Evolutionary conservation across 1,140 invertebrate genomes (phyloP).

Genomic region (Trichonephila clavipes): DNA sequence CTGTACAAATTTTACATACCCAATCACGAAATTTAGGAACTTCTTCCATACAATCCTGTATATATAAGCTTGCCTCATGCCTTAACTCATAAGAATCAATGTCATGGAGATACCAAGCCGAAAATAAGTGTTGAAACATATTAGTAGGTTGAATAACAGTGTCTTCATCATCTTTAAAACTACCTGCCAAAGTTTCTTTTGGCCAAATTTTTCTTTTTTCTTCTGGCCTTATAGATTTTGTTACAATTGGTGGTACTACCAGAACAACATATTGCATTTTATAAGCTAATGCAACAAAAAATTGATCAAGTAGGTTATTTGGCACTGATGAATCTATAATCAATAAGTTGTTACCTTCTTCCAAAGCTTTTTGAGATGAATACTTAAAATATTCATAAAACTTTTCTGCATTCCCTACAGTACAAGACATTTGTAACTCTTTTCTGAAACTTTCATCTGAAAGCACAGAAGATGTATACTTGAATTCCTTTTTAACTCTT

Average conservation of each 20-base stretch:
- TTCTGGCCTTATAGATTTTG: no score
- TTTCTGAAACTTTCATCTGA: constrained; percentile 36
- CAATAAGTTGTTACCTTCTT: constrained; percentile 46
- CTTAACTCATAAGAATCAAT: constrained; percentile 40
- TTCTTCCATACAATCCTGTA: constrained; percentile 44
- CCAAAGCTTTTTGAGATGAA: background rate
- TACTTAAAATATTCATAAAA: constrained; percentile 34
- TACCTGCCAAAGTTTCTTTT: background rate
- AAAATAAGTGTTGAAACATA: constrained; percentile 61
- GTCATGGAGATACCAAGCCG: constrained; percentile 66
- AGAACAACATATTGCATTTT: constrained; percentile 68
- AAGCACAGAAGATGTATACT: background rate
- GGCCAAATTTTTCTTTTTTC: no score
- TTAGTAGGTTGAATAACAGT: constrained; percentile 21
- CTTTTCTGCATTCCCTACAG: background rate
- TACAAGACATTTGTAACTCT: background rate
- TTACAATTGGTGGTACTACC: constrained; percentile 37
- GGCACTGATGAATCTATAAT: constrained; percentile 41
- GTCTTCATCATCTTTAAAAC: background rate
- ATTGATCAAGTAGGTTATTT: background rate
- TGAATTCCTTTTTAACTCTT: background rate
- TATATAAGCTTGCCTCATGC: constrained; percentile 9
- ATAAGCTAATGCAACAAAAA: constrained; percentile 17
- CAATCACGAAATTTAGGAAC: constrained; percentile 5
- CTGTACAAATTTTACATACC: background rate